Evolutionary conservation across 2,797 vertebrate genomes (phyloP).

Genomic region (Odontamblyopus rebecca): DNA sequence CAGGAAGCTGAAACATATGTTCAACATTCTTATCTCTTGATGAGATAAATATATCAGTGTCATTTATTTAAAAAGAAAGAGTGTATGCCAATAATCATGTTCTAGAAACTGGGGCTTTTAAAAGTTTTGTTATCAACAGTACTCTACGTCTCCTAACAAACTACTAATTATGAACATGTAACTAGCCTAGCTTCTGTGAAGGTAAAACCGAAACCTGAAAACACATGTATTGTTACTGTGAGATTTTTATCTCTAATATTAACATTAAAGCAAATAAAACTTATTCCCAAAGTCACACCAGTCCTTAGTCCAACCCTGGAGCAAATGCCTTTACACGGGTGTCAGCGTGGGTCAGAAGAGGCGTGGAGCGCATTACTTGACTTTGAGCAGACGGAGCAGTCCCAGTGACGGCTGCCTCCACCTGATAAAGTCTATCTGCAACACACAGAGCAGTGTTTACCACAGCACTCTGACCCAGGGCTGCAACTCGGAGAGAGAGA

Average conservation of each 20-base stretch:
- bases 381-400: slow-evolving; percentile 21
- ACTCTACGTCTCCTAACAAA: not conserved
- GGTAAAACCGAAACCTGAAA: not conserved
- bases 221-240: not conserved
- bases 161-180: not conserved
- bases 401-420: slow-evolving; percentile 45
- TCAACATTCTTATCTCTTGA: not conserved
- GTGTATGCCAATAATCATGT: not conserved
- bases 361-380: slow-evolving; percentile 24
- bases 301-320: not conserved
- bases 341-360: slow-evolving; percentile 9
- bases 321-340: not conserved
- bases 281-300: not conserved
- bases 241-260: not conserved
- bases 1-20: not conserved
- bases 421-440: slow-evolving; percentile 78
- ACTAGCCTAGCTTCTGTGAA: not conserved
- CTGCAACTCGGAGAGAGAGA: slow-evolving; percentile 49
- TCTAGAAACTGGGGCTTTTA: not conserved
- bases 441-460: slow-evolving; percentile 62
- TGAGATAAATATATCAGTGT: not conserved
- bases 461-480: slow-evolving; percentile 55
- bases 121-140: not conserved
- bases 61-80: not conserved
- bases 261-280: no score